phyloP scores from a whole-genome alignment of 2,113 vertebrate genomes.

The Strigops habroptila region DNA sequence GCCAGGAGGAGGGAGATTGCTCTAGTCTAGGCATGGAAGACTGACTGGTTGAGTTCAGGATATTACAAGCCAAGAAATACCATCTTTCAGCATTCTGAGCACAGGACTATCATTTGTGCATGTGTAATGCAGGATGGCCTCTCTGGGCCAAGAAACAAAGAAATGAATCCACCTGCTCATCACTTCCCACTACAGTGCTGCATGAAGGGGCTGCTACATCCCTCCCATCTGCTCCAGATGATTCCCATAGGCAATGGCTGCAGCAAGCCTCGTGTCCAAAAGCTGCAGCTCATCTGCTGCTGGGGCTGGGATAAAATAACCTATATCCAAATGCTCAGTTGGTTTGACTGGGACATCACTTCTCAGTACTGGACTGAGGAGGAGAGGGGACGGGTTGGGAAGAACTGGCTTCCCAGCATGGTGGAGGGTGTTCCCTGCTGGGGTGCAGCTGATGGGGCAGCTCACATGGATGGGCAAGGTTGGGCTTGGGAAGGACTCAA shows the following conservation, averaged over 20 bases:
- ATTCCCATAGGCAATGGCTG: neutral
- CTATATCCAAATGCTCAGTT: accelerated
- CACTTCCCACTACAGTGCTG: neutral
- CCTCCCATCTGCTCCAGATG: neutral
- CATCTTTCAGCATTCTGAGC: neutral
- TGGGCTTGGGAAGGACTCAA: neutral
- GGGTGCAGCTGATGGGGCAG: neutral
- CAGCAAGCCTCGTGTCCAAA: neutral
- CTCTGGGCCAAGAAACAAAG: neutral
- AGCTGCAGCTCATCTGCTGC: neutral
- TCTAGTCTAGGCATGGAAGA: neutral
- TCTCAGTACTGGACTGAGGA: accelerated
- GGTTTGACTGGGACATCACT: neutral
- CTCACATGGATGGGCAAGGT: accelerated
- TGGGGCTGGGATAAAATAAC: neutral
- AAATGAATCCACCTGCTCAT: neutral
- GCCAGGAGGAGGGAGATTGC: neutral
- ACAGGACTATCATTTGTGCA: neutral
- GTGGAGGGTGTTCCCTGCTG: accelerated
- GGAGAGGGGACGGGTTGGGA: neutral
- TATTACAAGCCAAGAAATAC: neutral
- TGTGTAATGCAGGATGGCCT: neutral
- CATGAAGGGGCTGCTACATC: neutral
- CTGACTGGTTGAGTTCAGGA: neutral
- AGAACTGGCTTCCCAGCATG: neutral